A percentile compares a stretch with the other conserved stretches of the same genome.
These are phyloP conservation scores for Sceloporus undulatus DNA, from an alignment of 2,113 vertebrate genomes.

Conservation along the genomic window DNA sequence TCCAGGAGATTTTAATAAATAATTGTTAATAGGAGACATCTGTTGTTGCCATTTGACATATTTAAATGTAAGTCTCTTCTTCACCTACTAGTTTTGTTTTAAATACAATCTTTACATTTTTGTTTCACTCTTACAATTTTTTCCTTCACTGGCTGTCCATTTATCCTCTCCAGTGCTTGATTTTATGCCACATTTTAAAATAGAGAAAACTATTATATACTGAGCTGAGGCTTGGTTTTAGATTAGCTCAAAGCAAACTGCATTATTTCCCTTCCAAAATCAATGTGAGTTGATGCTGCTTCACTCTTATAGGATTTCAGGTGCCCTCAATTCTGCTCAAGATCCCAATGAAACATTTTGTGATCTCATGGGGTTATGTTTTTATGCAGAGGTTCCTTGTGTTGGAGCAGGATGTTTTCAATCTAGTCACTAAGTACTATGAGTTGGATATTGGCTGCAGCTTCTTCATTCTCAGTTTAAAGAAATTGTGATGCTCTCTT, in stretches of 20 bases:
- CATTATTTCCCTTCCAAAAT: neutral
- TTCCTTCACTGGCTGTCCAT: neutral
- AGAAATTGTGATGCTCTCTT: neutral
- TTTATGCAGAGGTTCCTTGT: neutral
- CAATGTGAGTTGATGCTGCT: too few species aligned
- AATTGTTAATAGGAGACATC: neutral
- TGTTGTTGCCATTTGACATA: neutral
- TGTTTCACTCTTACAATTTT: neutral
- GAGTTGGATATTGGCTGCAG: neutral
- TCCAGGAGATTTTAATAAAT: neutral
- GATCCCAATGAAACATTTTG: neutral
- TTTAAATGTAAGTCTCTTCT: neutral
- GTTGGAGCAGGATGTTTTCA: neutral
- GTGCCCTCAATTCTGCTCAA: neutral
- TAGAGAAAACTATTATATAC: neutral
- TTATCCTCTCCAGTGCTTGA: slow-evolving; percentile 3
- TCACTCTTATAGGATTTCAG: too few species aligned
- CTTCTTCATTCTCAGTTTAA: neutral
- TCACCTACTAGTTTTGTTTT: neutral
- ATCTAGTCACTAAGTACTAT: too few species aligned
- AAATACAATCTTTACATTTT: neutral
- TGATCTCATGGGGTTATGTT: neutral
- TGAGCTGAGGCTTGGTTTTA: neutral
- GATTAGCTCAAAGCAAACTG: neutral
- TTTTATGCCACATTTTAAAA: neutral